Percentiles rank a stretch among this genome's conserved stretches.
These are phyloP conservation scores for Bryconaethiops microstoma DNA, from an alignment of 2,797 vertebrate species.

Conservation along the genomic window DNA sequence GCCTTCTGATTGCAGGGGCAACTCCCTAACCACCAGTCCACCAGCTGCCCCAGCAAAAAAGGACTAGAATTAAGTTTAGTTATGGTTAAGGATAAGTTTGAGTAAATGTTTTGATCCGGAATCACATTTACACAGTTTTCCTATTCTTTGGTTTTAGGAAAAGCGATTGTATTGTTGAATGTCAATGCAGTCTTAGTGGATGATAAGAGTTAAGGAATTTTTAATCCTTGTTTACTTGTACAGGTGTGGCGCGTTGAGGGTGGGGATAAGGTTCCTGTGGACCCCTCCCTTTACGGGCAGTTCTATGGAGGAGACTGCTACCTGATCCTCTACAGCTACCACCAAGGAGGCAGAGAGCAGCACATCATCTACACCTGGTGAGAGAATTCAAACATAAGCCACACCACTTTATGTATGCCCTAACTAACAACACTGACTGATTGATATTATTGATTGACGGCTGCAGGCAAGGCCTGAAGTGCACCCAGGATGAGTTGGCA, in stretches of 20 bases:
- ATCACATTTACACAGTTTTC: too few species aligned
- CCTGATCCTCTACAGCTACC: conserved; percentile 78
- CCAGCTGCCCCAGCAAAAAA: too few species aligned
- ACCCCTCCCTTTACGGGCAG: conserved; percentile 70
- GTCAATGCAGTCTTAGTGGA: too few species aligned
- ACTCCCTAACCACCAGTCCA: too few species aligned
- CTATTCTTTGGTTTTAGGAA: too few species aligned
- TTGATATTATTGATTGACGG: conserved; percentile 32
- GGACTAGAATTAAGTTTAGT: too few species aligned
- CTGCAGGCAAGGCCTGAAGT: conserved; percentile 77
- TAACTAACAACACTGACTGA: neutral
- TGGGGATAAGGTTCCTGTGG: conserved; percentile 63
- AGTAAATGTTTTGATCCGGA: too few species aligned
- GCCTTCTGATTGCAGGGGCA: too few species aligned
- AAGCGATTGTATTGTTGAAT: too few species aligned
- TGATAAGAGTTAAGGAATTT: neutral
- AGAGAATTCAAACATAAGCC: conserved; percentile 20
- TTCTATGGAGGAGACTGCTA: conserved; percentile 84
- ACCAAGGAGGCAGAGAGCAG: conserved; percentile 53
- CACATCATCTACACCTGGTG: conserved; percentile 82
- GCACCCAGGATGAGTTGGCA: conserved; percentile 69
- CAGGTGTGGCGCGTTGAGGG: conserved; percentile 81
- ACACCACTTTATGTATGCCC: neutral
- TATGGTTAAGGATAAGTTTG: too few species aligned
- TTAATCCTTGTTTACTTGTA: conserved; percentile 30